These are phyloP conservation scores for Leptura quadrifasciata DNA, from an alignment of 2,888 invertebrate genomes.

Conservation along the genomic window DNA sequence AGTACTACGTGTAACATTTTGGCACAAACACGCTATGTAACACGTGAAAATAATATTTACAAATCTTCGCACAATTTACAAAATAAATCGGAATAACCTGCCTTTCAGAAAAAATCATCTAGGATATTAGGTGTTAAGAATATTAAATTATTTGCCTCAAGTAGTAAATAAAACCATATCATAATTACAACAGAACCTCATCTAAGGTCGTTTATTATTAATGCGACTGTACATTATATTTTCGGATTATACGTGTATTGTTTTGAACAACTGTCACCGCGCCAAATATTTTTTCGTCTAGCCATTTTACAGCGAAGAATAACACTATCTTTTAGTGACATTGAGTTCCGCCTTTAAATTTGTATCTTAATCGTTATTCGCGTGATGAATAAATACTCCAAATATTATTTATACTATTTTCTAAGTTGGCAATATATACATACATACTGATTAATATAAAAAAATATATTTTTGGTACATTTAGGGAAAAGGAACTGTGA, in stretches of 20 bases:
- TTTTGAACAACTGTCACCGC: conserved; percentile 3
- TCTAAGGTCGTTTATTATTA: neutral
- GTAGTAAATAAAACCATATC: too few relatives aligned
- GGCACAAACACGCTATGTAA: neutral
- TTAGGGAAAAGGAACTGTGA: too few relatives aligned
- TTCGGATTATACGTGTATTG: conserved; percentile 16
- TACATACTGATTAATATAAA: too few relatives aligned
- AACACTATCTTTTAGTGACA: conserved; percentile 10
- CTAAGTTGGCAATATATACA: too few relatives aligned
- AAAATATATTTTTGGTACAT: too few relatives aligned
- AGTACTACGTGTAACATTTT: neutral
- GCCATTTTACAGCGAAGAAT: conserved; percentile 17
- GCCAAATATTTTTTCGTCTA: conserved; percentile 34
- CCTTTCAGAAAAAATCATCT: too few relatives aligned
- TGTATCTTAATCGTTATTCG: neutral
- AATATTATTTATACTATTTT: too few relatives aligned
- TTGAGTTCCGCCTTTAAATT: neutral
- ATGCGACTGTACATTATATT: conserved; percentile 12
- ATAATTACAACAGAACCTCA: too few relatives aligned
- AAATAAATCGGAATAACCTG: too few relatives aligned
- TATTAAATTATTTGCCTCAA: too few relatives aligned
- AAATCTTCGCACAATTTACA: too few relatives aligned
- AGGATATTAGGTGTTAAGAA: too few relatives aligned
- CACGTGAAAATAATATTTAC: neutral
- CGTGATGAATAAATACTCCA: neutral